Percentiles rank a stretch among this genome's conserved stretches.
These are phyloP conservation scores for Acrossocheilus fasciatus DNA, from an alignment of 2,797 vertebrate species.

Conservation along the genomic window DNA sequence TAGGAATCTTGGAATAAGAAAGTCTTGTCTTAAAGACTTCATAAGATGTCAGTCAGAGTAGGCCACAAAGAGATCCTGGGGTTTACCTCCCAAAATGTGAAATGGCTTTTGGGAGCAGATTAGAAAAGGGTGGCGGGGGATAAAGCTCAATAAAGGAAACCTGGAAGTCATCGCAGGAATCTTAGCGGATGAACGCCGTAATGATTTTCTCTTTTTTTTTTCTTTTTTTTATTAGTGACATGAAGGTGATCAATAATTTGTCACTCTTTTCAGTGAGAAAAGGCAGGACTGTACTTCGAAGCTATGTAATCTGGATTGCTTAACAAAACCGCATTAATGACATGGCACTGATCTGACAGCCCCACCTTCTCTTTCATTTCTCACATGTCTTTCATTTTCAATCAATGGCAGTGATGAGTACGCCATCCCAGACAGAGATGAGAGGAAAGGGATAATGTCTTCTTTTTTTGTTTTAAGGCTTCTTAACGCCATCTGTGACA, in stretches of 20 bases:
- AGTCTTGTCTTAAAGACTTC: neutral
- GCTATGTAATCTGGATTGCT: slow-evolving; percentile 79
- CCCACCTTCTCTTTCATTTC: slow-evolving; percentile 75
- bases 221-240: slow-evolving; percentile 54
- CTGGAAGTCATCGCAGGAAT: slow-evolving; percentile 71
- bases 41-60: neutral
- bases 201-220: slow-evolving; percentile 43
- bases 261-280: slow-evolving; percentile 77
- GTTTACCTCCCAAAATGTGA: slow-evolving; percentile 22
- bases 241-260: slow-evolving; percentile 79
- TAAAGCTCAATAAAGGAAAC: slow-evolving; percentile 67
- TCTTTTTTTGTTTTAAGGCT: slow-evolving; percentile 82
- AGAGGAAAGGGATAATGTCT: slow-evolving; percentile 78
- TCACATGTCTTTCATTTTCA: slow-evolving; percentile 84
- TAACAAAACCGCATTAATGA: slow-evolving; percentile 84
- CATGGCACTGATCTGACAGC: slow-evolving; percentile 76
- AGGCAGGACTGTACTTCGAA: slow-evolving; percentile 79
- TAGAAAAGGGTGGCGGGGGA: slow-evolving; percentile 31
- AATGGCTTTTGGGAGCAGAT: slow-evolving; percentile 32
- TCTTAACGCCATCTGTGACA: slow-evolving; percentile 70
- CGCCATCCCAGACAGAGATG: slow-evolving; percentile 74
- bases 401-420: slow-evolving; percentile 80
- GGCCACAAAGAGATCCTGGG: slow-evolving; percentile 15
- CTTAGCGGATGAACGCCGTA: slow-evolving; percentile 66
- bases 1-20: neutral